phyloP scores from a whole-genome alignment of 2,888 invertebrate species.

The Endotricha flammealis region DNA sequence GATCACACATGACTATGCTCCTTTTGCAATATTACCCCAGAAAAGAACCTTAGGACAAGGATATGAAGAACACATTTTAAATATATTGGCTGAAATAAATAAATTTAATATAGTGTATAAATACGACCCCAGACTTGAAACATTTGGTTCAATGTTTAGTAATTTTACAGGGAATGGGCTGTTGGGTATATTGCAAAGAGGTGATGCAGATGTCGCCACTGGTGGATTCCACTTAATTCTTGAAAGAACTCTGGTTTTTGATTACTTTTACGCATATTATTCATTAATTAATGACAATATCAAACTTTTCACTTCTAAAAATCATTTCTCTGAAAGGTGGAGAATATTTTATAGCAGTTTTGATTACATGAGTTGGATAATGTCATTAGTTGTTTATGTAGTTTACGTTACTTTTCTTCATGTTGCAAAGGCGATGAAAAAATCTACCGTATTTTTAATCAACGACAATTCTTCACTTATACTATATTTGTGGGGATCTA shows the following conservation, averaged over 20 bases:
- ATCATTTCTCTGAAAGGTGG: not conserved
- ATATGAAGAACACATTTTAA: not conserved
- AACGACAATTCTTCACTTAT: not conserved
- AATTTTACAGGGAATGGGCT: not conserved
- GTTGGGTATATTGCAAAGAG: not conserved
- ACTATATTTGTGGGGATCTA: not conserved
- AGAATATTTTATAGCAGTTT: not conserved
- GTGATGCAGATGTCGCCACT: not conserved
- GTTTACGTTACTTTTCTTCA: not conserved
- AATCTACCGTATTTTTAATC: not conserved
- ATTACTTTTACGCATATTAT: not conserved
- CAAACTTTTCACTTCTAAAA: not conserved
- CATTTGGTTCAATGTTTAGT: not conserved
- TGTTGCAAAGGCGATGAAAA: not conserved
- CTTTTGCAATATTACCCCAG: not conserved
- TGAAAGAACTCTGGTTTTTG: not conserved
- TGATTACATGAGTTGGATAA: not conserved
- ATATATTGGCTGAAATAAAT: not conserved
- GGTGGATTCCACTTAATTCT: not conserved
- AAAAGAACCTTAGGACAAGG: not conserved
- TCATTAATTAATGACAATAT: not conserved
- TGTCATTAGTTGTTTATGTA: not conserved
- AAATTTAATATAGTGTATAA: not conserved
- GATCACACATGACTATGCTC: not conserved
- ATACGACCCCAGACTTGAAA: not conserved